Evolutionary conservation across 2,888 invertebrate genomes (phyloP).

Genomic region (Hydrotaea cyrtoneurina): DNA sequence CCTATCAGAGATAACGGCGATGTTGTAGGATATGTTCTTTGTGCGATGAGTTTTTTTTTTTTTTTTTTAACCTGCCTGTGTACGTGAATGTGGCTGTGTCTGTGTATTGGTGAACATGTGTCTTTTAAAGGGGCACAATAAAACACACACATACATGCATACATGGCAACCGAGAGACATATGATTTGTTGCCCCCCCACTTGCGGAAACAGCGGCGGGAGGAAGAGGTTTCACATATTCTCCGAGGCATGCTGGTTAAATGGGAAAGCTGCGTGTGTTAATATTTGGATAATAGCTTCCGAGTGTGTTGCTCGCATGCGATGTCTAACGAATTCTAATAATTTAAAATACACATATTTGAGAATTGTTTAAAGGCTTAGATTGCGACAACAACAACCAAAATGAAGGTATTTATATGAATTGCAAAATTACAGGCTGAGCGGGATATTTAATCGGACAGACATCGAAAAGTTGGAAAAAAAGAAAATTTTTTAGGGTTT

Average conservation of each 20-base stretch:
- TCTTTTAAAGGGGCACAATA: background rate
- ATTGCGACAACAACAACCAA: no score
- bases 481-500: no score
- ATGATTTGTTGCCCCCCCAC: background rate
- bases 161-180: background rate
- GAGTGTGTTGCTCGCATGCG: background rate
- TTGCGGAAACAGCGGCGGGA: background rate
- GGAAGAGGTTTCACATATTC: background rate
- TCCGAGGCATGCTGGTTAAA: constrained; percentile 29
- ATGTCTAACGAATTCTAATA: constrained; percentile 48
- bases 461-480: no score
- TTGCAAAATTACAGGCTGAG: no score
- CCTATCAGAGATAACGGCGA: background rate
- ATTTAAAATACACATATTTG: constrained; percentile 7
- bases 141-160: constrained; percentile 14
- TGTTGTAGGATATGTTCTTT: no score
- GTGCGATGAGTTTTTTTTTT: no score
- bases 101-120: constrained; percentile 24
- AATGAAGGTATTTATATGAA: no score
- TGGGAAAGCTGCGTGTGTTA: constrained; percentile 54
- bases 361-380: background rate
- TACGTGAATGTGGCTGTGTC: background rate
- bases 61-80: no score
- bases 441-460: no score
- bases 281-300: constrained; percentile 52